These are phyloP conservation scores for Apis mellifera DNA, from an alignment of 1,140 invertebrate genomes.

Conservation along the genomic window Amel_HAv3.1 CM009934.2:8328501-8329000, in stretches of 20 bases:
- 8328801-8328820: conserved; percentile 36
- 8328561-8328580: background rate
- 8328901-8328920: too few species aligned
- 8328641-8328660: background rate
- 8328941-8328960: too few species aligned
- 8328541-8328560: background rate
- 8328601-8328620: background rate
- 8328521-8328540: background rate
- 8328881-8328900: too few species aligned
- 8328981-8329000: too few species aligned
- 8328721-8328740: background rate
- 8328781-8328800: conserved; percentile 64
- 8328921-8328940: too few species aligned
- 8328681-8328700: background rate
- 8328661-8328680: too few species aligned
- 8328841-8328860: background rate
- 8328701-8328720: background rate
- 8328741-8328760: conserved; percentile 20
- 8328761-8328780: conserved; percentile 70
- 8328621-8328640: too few species aligned
- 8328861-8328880: background rate
- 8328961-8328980: too few species aligned
- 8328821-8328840: background rate
- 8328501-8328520: conserved; percentile 38
- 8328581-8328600: too few species aligned